Percentiles rank a stretch among this genome's conserved stretches.
Evolutionary conservation across 2,888 invertebrate genomes (phyloP).

Genomic region (Caenorhabditis uteleia): DNA sequence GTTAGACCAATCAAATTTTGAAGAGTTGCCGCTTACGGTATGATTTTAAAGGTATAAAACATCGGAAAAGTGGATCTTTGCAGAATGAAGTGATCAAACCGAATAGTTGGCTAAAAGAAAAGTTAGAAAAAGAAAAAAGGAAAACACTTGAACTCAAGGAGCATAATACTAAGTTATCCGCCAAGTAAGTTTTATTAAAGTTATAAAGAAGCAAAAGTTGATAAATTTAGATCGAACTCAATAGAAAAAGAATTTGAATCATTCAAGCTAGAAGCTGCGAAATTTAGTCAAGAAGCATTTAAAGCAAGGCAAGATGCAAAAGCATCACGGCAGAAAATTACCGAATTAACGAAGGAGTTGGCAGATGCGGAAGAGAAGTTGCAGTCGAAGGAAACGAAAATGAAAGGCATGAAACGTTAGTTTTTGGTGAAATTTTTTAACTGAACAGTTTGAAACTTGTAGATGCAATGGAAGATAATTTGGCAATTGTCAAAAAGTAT

Average conservation of each 20-base stretch:
- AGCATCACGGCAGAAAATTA: background rate
- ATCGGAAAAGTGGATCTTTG: background rate
- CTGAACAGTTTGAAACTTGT: too few relatives aligned
- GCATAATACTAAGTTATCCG: background rate
- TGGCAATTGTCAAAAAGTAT: slow-evolving; percentile 6
- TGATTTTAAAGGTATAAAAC: too few relatives aligned
- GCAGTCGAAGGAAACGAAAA: slow-evolving; percentile 4
- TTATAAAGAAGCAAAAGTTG: too few relatives aligned
- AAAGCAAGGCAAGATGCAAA: slow-evolving; percentile 5
- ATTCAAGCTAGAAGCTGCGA: slow-evolving; percentile 3
- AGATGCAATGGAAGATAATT: slow-evolving; percentile 8
- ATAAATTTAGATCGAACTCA: too few relatives aligned
- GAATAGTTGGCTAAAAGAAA: background rate
- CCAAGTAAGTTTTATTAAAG: too few relatives aligned
- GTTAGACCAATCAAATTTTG: too few relatives aligned
- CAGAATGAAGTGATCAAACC: background rate
- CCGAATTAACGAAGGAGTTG: slow-evolving; percentile 1
- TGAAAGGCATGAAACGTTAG: background rate
- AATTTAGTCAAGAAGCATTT: slow-evolving; percentile 5
- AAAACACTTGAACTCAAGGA: background rate
- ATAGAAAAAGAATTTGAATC: slow-evolving; percentile 3
- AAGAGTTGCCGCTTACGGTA: too few relatives aligned
- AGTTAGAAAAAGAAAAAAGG: background rate
- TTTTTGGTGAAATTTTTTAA: slow-evolving; percentile 8
- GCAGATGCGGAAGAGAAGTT: slow-evolving; percentile 2